Percentiles rank a stretch among this genome's conserved stretches.
phyloP scores from a whole-genome alignment of 1,140 invertebrate species.

The Drosophila subobscura region DNA sequence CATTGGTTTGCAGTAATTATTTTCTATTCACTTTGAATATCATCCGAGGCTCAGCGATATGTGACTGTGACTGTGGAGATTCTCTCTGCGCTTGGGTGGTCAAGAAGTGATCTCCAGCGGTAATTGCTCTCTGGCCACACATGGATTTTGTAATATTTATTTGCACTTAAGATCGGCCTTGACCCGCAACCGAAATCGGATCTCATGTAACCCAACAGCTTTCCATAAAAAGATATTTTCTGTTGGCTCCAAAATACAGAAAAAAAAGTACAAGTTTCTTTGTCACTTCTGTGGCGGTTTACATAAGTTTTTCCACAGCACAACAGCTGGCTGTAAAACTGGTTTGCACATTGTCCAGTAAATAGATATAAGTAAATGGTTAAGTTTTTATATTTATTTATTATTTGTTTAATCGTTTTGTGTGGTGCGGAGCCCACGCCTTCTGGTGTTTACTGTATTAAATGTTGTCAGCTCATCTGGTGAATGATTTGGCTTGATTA shows the following conservation, averaged over 20 bases:
- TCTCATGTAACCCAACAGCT: conserved; percentile 40
- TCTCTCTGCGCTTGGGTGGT: conserved; percentile 29
- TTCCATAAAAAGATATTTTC: conserved; percentile 37
- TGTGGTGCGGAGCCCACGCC: conserved; percentile 10
- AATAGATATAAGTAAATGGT: conserved; percentile 15
- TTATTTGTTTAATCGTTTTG: conserved; percentile 39
- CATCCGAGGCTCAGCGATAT: conserved; percentile 54
- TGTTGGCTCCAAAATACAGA: not conserved
- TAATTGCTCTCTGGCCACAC: conserved; percentile 19
- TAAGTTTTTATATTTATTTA: conserved; percentile 15
- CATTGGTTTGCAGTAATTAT: conserved; percentile 70
- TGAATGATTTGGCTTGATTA: conserved; percentile 53
- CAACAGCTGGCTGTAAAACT: conserved; percentile 51
- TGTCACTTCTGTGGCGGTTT: conserved; percentile 43
- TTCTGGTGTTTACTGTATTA: conserved; percentile 40
- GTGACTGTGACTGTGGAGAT: conserved; percentile 66
- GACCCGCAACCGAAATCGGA: conserved; percentile 61
- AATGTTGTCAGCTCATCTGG: conserved; percentile 25
- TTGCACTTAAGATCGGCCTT: conserved; percentile 45
- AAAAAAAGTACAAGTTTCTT: conserved; percentile 54
- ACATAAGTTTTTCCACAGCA: conserved; percentile 20
- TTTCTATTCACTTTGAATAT: conserved; percentile 71
- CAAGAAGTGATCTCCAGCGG: conserved; percentile 3
- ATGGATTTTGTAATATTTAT: conserved; percentile 30
- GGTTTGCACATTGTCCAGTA: conserved; percentile 25